phyloP scores from a whole-genome alignment of 1,140 invertebrate genomes.

The Ceratina calcarata region DNA sequence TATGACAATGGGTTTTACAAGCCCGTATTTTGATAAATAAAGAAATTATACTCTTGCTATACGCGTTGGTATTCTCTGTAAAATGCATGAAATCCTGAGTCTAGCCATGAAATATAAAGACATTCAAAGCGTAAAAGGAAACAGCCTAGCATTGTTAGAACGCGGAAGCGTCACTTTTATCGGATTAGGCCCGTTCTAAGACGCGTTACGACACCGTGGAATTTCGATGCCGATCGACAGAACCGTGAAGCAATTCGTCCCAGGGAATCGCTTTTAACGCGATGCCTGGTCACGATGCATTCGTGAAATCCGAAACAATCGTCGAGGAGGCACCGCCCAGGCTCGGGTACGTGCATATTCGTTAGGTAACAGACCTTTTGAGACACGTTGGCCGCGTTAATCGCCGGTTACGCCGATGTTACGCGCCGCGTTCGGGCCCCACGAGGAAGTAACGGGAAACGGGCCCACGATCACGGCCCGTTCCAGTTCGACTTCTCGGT shows the following conservation, averaged over 20 bases:
- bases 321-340: conserved; percentile 43
- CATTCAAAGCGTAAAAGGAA: too few species aligned
- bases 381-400: conserved; percentile 24
- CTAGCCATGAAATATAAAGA: too few species aligned
- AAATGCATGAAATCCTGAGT: too few species aligned
- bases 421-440: background rate
- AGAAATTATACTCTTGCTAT: too few species aligned
- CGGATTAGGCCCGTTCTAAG: conserved; percentile 15
- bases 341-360: conserved; percentile 13
- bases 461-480: background rate
- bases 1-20: too few species aligned
- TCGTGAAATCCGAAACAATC: conserved; percentile 63
- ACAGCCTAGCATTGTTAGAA: background rate
- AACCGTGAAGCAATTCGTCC: conserved; percentile 51
- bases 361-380: conserved; percentile 47
- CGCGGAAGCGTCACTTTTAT: conserved; percentile 27
- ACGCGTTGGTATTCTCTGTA: too few species aligned
- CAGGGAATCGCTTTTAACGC: conserved; percentile 51
- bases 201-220: conserved; percentile 28
- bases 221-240: conserved; percentile 50
- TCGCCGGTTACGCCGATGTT: conserved; percentile 34
- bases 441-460: conserved; percentile 32
- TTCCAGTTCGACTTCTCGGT: background rate
- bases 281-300: conserved; percentile 51
- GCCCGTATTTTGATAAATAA: too few species aligned